These are phyloP conservation scores for Emys orbicularis DNA, from an alignment of 2,797 vertebrate species.

Conservation along the genomic window DNA sequence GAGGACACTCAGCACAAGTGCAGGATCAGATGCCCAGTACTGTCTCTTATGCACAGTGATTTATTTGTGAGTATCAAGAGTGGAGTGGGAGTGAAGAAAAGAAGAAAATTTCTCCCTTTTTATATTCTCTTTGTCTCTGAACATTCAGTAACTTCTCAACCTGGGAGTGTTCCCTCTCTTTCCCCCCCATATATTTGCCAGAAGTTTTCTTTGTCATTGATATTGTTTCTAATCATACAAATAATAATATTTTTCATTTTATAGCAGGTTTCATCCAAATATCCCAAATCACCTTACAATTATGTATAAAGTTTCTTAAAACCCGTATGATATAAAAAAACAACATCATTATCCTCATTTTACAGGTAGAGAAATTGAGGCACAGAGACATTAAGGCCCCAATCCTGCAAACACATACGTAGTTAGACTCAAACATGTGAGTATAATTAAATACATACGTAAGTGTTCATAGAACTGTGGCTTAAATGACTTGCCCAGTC, in stretches of 20 bases:
- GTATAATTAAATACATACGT: neutral
- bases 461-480: neutral
- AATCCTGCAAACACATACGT: neutral
- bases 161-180: constrained; percentile 32
- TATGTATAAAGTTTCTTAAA: neutral
- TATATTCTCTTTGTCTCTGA: neutral
- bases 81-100: neutral
- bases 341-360: neutral
- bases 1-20: neutral
- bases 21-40: neutral
- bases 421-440: neutral
- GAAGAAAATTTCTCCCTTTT: neutral
- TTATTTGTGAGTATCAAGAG: constrained; percentile 16
- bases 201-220: constrained; percentile 15
- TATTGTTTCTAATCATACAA: constrained; percentile 21
- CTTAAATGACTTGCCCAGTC: neutral
- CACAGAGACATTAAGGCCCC: neutral
- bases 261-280: neutral
- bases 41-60: constrained; percentile 16
- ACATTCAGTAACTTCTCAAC: constrained; percentile 9
- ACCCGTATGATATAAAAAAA: neutral
- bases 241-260: constrained; percentile 29
- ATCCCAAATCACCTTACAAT: constrained; percentile 9
- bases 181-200: neutral
- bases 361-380: neutral